Base-by-base conservation (phyloP, 2,797 vertebrate genomes). In the Octomys mimax region DNA sequence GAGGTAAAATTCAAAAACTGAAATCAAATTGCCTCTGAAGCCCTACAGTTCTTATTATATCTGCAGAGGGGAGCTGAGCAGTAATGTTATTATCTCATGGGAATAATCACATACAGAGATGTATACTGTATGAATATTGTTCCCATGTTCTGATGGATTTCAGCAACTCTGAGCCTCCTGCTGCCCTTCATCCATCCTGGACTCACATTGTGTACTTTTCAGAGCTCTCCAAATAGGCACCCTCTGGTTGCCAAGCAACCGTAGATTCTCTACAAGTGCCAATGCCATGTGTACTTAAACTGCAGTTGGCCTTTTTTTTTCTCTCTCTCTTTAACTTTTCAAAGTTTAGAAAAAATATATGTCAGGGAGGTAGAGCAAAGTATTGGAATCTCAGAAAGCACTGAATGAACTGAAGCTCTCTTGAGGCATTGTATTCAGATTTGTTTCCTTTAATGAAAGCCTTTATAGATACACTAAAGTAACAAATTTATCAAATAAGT, bases 181-280 rank as follows among this genome's bases (percentile, higher is more conserved):
- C 85, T 92, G 79, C 90, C 87, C 94, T 94, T 92, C 73, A 96
- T 75, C 93, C 88, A 80, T 81, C 78, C 88, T 86, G 24, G 95
- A 96, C 87, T 71, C 89, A 89, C 75, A 86, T 24, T 92, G 92
- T 94, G 71, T 68, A 92, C 84, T 91, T 80, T 68, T 93, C 95
- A 81, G 94, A 80, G 92, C 82, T 95, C 90, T 94, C 75, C 94
- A 97, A 92, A 96, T 85, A 95, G 94, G 78, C 92, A 95, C 77
- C 68, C 77, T 95, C 81, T n/a, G 19, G 96, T 98, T 98, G 97
- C 98, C 86, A 96, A 92, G 97, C 97, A 98, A 98, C 97, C 66
- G 92, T 64, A 94, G 95, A 96, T 96, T 96, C 96, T 93, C 96
- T 52, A 57, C 90, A 94, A 96, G 92, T 86, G 82, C 78, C 24